Evolutionary conservation across 2,888 invertebrate species (phyloP), one percentile per base, ranked within the genome.

Genomic region (Andricus curvator): DNA sequence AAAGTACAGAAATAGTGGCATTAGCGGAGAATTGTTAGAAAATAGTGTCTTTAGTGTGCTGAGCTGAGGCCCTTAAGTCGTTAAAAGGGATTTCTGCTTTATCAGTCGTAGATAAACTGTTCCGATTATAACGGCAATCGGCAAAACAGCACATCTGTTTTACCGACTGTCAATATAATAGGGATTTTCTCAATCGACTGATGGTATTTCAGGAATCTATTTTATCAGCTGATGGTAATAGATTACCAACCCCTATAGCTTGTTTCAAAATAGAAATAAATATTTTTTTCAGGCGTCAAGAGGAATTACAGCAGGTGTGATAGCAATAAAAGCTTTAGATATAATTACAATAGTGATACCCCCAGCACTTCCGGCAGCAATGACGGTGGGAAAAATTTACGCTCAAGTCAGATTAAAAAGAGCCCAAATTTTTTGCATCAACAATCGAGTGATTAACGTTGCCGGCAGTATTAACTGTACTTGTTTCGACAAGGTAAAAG

Each of bases 261-360:
- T 41, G 2, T 41, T 44, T 44, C 1, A 44, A 15, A 44, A 13
- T 15, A 41, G 11, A 37, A 37, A 8, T n/a, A n/a, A n/a, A n/a
- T n/a, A n/a, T n/a, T n/a, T 80, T 15, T 84, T 15, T 56, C 77
- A 95, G 95, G 94, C 94, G 79, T 89, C 90, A 2, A 83, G 94
- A 56, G 94, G 94, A 85, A 95, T 95, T 80, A 88, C 89, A 33
- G 85, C 87, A 0, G 85, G 88, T 8, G 90, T 91, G 68, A 96
- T 97, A 86, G 93, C 96, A 4, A 93, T 98, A 62, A 95, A 98
- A 77, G 96, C 97, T 1, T 93, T 98, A 85, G 98, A 98, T 91
- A 96, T 98, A 80, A 96, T 99, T 85, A 98, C 98, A 0, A 98
- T 98, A 86, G 97, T 98, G 13, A 97, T 98, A 29, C 98, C 98